Conservation (phyloP, 2,888 invertebrate genomes). For the Lasius fuliginosus region DNA sequence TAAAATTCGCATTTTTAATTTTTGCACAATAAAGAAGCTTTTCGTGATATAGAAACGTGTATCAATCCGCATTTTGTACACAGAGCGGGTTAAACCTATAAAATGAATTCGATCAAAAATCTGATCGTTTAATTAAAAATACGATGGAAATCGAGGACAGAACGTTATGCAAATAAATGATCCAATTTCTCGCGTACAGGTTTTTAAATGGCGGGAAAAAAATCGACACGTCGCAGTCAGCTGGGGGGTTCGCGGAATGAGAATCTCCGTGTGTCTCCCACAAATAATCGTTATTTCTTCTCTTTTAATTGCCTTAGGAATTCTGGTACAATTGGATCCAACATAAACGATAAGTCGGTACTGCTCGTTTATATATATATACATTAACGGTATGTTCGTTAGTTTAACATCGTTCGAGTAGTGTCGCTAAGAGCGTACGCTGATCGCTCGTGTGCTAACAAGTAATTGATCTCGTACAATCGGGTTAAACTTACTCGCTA, state of each 20-base stretch:
- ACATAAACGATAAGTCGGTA: slow-evolving; percentile 77
- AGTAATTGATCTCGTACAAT: slow-evolving; percentile 76
- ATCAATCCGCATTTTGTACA: neutral
- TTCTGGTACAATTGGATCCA: slow-evolving; percentile 80
- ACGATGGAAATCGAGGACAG: neutral
- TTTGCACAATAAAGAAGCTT: neutral
- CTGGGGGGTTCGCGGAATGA: slow-evolving; percentile 41
- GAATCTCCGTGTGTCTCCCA: slow-evolving; percentile 62
- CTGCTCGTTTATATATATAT: slow-evolving; percentile 75
- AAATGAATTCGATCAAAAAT: slow-evolving; percentile 39
- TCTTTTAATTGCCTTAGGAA: slow-evolving; percentile 79
- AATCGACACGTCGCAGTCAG: slow-evolving; percentile 16
- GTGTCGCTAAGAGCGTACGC: slow-evolving; percentile 70
- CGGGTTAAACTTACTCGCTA: slow-evolving; percentile 74
- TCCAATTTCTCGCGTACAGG: neutral
- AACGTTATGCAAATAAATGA: slow-evolving; percentile 33
- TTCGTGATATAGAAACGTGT: neutral
- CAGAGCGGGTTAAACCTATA: neutral
- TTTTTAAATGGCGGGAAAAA: slow-evolving; percentile 7
- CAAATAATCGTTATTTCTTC: slow-evolving; percentile 75
- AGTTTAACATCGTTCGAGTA: slow-evolving; percentile 76
- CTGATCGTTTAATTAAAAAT: slow-evolving; percentile 41
- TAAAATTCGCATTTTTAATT: neutral
- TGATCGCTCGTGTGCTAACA: slow-evolving; percentile 74
- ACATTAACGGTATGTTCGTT: slow-evolving; percentile 76